Conservation (phyloP, 2,113 vertebrate genomes). For the Eretmochelys imbricata region DNA sequence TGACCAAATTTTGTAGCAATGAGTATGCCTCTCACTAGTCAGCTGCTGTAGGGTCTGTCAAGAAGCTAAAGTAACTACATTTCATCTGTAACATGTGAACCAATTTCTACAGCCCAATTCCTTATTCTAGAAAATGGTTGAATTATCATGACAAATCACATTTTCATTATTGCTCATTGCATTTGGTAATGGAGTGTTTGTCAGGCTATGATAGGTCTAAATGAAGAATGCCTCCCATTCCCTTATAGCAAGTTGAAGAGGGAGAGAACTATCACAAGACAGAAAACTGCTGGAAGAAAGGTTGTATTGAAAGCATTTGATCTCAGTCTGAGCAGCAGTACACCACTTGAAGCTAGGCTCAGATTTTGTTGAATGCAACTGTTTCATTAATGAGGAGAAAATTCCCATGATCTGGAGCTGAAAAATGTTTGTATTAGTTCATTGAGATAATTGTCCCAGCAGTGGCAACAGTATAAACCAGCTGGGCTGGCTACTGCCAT, state of each 20-base stretch:
- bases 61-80: neutral
- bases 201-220: neutral
- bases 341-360: neutral
- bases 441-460: neutral
- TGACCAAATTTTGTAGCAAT: neutral
- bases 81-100: neutral
- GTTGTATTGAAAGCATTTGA: neutral
- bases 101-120: neutral
- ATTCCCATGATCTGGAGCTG: neutral
- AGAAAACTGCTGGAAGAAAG: neutral
- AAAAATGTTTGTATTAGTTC: neutral
- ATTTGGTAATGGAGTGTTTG: neutral
- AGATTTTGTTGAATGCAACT: neutral
- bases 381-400: neutral
- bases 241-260: neutral
- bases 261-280: neutral
- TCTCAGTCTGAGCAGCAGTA: neutral
- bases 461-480: neutral
- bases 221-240: neutral
- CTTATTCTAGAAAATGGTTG: neutral
- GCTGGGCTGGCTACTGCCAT: neutral
- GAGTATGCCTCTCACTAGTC: neutral
- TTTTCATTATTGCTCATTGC: neutral
- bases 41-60: neutral
- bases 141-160: neutral